Evolutionary conservation across 2,888 invertebrate species (phyloP).

Genomic region (Epiblema foenella): DNA sequence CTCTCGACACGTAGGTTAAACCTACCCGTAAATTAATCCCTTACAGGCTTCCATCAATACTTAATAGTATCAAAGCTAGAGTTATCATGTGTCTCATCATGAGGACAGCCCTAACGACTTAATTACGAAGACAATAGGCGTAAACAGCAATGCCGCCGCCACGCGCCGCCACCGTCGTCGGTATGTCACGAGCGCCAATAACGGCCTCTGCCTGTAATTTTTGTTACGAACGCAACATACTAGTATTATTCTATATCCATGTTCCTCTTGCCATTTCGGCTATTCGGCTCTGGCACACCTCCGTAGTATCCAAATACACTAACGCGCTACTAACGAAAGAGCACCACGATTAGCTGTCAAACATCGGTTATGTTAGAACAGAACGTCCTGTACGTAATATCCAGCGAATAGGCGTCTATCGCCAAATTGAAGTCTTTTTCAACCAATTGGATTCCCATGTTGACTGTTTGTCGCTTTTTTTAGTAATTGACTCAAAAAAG

Average conservation of each 20-base stretch:
- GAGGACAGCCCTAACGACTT: conserved; percentile 36
- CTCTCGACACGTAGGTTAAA: background rate
- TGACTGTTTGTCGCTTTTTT: background rate
- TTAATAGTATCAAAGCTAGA: background rate
- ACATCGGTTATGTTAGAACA: too few relatives aligned
- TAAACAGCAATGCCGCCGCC: conserved; percentile 26
- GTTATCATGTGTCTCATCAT: background rate
- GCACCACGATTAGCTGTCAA: too few relatives aligned
- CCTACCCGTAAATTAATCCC: background rate
- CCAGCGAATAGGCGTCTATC: background rate
- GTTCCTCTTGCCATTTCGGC: too few relatives aligned
- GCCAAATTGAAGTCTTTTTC: conserved; percentile 1
- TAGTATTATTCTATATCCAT: too few relatives aligned
- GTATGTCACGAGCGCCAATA: conserved; percentile 12
- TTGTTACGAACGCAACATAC: background rate
- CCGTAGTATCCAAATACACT: too few relatives aligned
- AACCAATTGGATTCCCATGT: background rate
- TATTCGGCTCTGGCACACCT: too few relatives aligned
- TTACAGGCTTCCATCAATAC: background rate
- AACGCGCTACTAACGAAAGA: too few relatives aligned
- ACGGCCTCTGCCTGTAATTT: background rate
- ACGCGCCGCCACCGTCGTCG: conserved; percentile 39
- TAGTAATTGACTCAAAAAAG: too few relatives aligned
- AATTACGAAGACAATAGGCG: conserved; percentile 42
- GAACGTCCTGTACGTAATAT: too few relatives aligned